Percentiles rank a stretch among this genome's conserved stretches.
Evolutionary conservation across 2,888 invertebrate species (phyloP).

Genomic region (Augochlorella aurata): DNA sequence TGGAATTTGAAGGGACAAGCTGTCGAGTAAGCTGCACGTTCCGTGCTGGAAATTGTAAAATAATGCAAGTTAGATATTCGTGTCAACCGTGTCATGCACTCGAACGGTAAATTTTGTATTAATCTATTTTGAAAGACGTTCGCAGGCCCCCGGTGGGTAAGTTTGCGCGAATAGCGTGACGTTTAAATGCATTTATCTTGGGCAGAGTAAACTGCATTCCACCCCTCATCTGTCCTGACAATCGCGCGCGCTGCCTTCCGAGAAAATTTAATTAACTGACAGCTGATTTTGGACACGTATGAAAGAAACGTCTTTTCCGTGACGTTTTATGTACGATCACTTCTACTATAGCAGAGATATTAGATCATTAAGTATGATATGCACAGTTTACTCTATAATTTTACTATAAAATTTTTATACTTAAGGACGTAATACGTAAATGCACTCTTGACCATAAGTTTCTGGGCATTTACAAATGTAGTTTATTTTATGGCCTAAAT

Average conservation of each 20-base stretch:
- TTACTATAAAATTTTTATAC: too few species aligned
- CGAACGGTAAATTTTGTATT: neutral
- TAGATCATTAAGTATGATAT: too few species aligned
- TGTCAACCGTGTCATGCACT: too few species aligned
- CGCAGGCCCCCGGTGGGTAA: neutral
- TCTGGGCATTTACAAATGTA: too few species aligned
- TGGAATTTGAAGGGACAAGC: too few species aligned
- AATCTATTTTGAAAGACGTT: neutral
- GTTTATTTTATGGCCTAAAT: too few species aligned
- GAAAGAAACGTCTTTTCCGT: neutral
- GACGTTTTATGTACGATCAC: neutral
- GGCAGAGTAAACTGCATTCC: neutral
- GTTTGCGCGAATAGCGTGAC: neutral
- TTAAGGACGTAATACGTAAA: too few species aligned
- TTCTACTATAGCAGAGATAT: too few species aligned
- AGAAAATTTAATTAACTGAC: constrained; percentile 10
- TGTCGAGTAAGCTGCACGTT: neutral
- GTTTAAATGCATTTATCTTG: constrained; percentile 7
- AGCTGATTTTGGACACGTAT: neutral
- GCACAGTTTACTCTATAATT: too few species aligned
- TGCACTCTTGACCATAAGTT: too few species aligned
- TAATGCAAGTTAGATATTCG: neutral
- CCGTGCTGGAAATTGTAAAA: neutral
- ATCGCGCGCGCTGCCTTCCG: neutral
- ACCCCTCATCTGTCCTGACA: constrained; percentile 2